A percentile compares a stretch with the other conserved stretches of the same genome.
Evolutionary conservation across 2,888 invertebrate species (phyloP).

Genomic region (Arrhopalites spinosus): DNA sequence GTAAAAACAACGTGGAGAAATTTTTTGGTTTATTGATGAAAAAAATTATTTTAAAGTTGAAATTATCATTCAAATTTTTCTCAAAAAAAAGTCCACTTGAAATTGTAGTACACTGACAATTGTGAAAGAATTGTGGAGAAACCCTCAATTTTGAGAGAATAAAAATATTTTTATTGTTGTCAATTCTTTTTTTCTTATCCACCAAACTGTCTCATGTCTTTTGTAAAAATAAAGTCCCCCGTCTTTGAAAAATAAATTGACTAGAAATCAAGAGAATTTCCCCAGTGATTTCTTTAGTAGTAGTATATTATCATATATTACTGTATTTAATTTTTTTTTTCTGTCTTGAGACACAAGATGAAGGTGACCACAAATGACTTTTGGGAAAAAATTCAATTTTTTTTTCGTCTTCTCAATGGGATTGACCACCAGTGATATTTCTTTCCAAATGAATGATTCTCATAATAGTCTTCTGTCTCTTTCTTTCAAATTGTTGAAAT

Average conservation of each 20-base stretch:
- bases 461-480: conserved; percentile 4
- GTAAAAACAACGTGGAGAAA: too few relatives aligned
- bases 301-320: neutral
- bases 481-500: neutral
- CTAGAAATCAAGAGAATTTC: conserved; percentile 21
- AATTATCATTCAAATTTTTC: too few relatives aligned
- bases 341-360: neutral
- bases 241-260: conserved; percentile 2
- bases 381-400: neutral
- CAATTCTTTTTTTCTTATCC: neutral
- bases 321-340: neutral
- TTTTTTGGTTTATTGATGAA: too few relatives aligned
- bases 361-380: conserved; percentile 12
- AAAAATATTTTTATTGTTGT: too few relatives aligned
- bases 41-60: too few relatives aligned
- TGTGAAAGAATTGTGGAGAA: too few relatives aligned
- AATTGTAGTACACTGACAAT: too few relatives aligned
- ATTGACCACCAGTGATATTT: conserved; percentile 18
- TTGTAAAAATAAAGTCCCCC: too few relatives aligned
- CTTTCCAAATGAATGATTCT: conserved; percentile 22
- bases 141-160: too few relatives aligned
- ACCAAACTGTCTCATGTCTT: neutral
- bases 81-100: too few relatives aligned
- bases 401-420: neutral
- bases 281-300: conserved; percentile 23